Evolutionary conservation across 2,797 vertebrate species (phyloP).

Genomic region (Cuniculus paca): DNA sequence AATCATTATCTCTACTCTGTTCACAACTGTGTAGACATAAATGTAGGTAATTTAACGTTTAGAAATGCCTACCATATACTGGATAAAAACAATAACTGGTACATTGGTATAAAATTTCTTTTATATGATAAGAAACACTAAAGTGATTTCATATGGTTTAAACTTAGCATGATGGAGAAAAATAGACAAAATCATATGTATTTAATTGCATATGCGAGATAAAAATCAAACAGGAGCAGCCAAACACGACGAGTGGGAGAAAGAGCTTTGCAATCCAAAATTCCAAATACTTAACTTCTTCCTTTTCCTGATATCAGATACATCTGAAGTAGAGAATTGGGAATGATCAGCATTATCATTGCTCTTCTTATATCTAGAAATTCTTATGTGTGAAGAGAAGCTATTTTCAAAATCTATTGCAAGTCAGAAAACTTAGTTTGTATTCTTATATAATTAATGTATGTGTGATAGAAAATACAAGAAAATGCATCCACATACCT

Average conservation of each 20-base stretch:
- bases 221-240: not conserved
- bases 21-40: not conserved
- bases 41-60: not conserved
- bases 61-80: not conserved
- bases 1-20: not conserved
- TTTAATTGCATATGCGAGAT: not conserved
- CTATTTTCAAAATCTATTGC: not conserved
- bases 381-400: fast-evolving
- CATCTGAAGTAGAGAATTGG: not conserved
- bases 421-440: not conserved
- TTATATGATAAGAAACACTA: not conserved
- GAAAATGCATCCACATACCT: not conserved
- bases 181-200: not conserved
- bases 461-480: not conserved
- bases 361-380: not conserved
- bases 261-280: not conserved
- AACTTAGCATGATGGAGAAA: not conserved
- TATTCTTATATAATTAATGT: not conserved
- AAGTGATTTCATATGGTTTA: not conserved
- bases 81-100: not conserved
- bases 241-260: not conserved
- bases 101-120: not conserved
- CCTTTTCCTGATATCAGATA: not conserved
- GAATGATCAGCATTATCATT: not conserved
- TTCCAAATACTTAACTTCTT: not conserved